Evolutionary conservation across 1,140 invertebrate genomes (phyloP), one percentile per base, ranked within the genome.

Genomic region (Odontomachus brunneus): DNA sequence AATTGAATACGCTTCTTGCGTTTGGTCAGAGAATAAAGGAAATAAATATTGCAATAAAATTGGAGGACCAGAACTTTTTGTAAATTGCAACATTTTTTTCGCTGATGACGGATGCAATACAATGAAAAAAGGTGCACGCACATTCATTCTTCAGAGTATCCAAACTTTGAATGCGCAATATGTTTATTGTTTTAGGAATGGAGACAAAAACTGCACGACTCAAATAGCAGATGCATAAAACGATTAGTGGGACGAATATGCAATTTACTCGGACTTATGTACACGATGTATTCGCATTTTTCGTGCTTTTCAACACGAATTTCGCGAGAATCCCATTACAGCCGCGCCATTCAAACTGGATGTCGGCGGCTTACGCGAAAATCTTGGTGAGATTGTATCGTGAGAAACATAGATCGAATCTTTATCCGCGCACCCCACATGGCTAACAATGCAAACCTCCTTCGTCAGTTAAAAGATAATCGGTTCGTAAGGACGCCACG

Each of bases 321-420:
- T 59, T 72, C 63, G 33, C 65, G 76, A 85, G 55, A 86, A 86
- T 82, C 76, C 85, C 72, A 85, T 86, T 87, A 83, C 59, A 63
- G 53, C 53, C 51, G 26, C 80, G 57, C 59, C 59, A 71, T 66
- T 82, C 53, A 73, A 81, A 72, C 78, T 55, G n/a, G 82, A 87
- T 88, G 72, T 53, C 15, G 26, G 49, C 57, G 65, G 86, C 78
- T 88, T 83, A 84, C 49, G 48, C 22, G 66, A 74, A 81, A 76
- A 86, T 88, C 80, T 86, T 63, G 59, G 55, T 22, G 60, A 89
- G 83, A 89, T 89, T 88, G 86, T 84, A 53, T 76, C 84, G 51
- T 71, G 48, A 12, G 44, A 57, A 57, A 76, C 66, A 71, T 78
- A 85, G 62, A 76, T 83, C 22, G 9, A 22, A 19, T 51, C 51